Base-by-base conservation (phyloP, 2,888 invertebrate species). In the Pollenia angustigena region DNA sequence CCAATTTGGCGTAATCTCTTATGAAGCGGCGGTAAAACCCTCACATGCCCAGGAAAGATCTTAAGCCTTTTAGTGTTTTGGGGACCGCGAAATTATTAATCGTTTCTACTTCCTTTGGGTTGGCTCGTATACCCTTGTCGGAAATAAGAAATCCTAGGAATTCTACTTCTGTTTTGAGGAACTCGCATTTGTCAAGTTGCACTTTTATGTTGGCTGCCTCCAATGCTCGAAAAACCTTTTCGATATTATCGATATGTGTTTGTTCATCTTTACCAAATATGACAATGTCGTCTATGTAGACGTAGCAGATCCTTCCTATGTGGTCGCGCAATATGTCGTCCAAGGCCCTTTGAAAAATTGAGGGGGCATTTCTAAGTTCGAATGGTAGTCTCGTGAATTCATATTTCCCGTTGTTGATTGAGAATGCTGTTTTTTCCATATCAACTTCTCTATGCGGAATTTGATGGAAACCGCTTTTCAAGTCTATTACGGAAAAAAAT, bases 211-310 rank as follows among this genome's bases (percentile, higher is more conserved):
- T 1, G n/a, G 18, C 12, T 23, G 23, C 23, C 23, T 23, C 23
- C 23, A 23, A 23, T 23, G 58, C 23, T 23, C 23, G 12, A 9
- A 23, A 58, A 32, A 12, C 12, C 12, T 32, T 23, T 8, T 32
- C 23, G 12, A 12, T 18, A 23, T 58, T n/a, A 4, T 32, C 12
- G 4, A 58, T 1, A 58, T 58, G 32, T 12, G 58, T 9, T 32
- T 58, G n/a, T 58, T 58, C 58, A 10, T 58, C 58, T 32, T 58
- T 58, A 32, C 58, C 18, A 32, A 58, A 58, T 18, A 58, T 58
- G 2, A 58, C 18, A 32, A 58, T 58, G 32, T 58, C 10, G 2
- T 12, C 58, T 12, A 32, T 23, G n/a, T 52, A 52, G 4, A 52
- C 52, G 16, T 52, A 50, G n/a, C 50, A 50, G 12, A 50, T 50